Evolutionary conservation across 2,888 invertebrate genomes (phyloP).

Genomic region (Mesopsocus fuscifrons): DNA sequence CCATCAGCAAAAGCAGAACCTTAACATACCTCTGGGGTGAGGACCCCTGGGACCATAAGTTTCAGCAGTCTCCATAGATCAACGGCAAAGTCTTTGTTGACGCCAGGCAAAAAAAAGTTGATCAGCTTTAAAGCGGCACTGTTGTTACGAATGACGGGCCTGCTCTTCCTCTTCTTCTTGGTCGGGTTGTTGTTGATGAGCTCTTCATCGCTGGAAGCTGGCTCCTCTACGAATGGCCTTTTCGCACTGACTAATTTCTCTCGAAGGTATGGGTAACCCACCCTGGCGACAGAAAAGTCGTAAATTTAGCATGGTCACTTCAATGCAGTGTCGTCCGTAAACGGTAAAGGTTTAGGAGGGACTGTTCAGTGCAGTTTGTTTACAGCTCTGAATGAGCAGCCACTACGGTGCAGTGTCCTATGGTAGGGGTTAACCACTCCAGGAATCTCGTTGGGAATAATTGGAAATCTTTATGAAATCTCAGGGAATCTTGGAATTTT

Average conservation of each 20-base stretch:
- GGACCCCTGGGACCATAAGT: conserved; percentile 75
- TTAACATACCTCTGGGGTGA: conserved; percentile 43
- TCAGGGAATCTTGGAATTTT: too few relatives aligned
- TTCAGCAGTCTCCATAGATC: conserved; percentile 58
- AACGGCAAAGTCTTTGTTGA: conserved; percentile 54
- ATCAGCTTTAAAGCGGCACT: neutral
- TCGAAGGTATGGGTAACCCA: neutral
- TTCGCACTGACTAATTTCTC: neutral
- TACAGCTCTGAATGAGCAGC: too few relatives aligned
- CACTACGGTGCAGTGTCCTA: too few relatives aligned
- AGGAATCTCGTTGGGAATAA: too few relatives aligned
- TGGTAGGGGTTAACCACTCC: too few relatives aligned
- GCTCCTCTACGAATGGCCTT: neutral
- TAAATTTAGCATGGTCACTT: too few relatives aligned
- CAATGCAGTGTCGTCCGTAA: too few relatives aligned
- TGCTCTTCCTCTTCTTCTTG: conserved; percentile 17
- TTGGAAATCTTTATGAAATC: too few relatives aligned
- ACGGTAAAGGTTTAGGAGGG: too few relatives aligned
- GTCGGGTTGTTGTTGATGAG: conserved; percentile 13
- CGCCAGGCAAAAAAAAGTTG: conserved; percentile 32
- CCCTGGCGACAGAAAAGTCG: too few relatives aligned
- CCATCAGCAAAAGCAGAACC: too few relatives aligned
- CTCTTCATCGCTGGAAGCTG: conserved; percentile 6
- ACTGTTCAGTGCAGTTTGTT: too few relatives aligned
- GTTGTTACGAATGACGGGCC: conserved; percentile 16